These are phyloP conservation scores for Allophyes oxyacanthae DNA, from an alignment of 2,888 invertebrate genomes.

Conservation along the genomic window DNA sequence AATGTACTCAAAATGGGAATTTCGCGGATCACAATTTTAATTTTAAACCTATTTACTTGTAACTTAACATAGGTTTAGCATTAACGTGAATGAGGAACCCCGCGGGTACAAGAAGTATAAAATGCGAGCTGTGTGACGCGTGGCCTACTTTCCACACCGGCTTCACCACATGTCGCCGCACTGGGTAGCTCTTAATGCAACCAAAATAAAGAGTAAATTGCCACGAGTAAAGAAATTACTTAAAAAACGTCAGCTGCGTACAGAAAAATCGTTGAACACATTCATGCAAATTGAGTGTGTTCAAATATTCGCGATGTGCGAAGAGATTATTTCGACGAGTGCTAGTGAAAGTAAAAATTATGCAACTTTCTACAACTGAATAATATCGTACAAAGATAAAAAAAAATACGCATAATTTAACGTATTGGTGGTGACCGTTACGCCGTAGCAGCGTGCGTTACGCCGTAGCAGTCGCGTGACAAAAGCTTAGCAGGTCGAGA, in stretches of 20 bases:
- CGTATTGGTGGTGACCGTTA: conserved; percentile 29
- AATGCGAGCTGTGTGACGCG: conserved; percentile 85
- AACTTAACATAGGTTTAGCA: conserved; percentile 26
- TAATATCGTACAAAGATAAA: conserved; percentile 62
- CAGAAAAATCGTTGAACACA: conserved; percentile 72
- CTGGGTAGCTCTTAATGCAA: conserved; percentile 65
- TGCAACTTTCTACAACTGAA: conserved; percentile 84
- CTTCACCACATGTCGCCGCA: conserved; percentile 78
- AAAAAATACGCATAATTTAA: conserved; percentile 54
- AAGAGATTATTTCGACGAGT: conserved; percentile 74
- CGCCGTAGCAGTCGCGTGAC: conserved; percentile 6
- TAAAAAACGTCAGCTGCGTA: conserved; percentile 66
- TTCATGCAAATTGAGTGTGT: conserved; percentile 72
- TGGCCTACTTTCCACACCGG: conserved; percentile 85
- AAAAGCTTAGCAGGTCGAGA: neutral
- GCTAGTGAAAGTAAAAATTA: conserved; percentile 86
- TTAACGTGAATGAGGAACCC: conserved; percentile 74
- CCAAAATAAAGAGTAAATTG: conserved; percentile 71
- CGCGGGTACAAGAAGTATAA: conserved; percentile 76
- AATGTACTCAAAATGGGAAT: conserved; percentile 1
- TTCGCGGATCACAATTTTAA: neutral
- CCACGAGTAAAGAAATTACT: conserved; percentile 53
- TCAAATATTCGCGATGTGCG: conserved; percentile 78
- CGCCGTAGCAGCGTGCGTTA: conserved; percentile 36
- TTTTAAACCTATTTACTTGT: conserved; percentile 8